Conservation (phyloP, 2,113 vertebrate genomes). For the Phylloscopus whistleri region DNA sequence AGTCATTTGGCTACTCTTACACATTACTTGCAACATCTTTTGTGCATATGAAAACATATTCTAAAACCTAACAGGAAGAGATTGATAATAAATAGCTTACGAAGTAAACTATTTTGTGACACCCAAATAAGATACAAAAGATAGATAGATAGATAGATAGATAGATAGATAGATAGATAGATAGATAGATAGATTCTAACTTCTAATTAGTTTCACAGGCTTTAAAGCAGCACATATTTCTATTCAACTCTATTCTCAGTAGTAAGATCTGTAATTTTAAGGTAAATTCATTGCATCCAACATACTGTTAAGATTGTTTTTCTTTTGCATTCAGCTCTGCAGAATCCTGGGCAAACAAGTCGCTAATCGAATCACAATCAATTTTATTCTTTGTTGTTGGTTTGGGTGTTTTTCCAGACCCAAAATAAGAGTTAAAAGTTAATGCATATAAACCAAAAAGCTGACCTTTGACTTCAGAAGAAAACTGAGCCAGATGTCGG, state of each 20-base stretch:
- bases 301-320: not conserved
- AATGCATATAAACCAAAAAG: not conserved
- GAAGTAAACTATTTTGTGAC: not conserved
- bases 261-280: not conserved
- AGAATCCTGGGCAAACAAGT: not conserved
- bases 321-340: not conserved
- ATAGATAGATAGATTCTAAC: not conserved
- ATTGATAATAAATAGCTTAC: not conserved
- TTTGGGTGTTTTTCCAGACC: not conserved
- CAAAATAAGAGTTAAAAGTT: not conserved
- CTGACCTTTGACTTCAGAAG: slow-evolving; percentile 93
- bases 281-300: not conserved
- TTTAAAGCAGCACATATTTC: not conserved
- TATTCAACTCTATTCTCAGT: not conserved
- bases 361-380: not conserved
- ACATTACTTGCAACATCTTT: not conserved
- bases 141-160: not conserved
- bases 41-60: not conserved
- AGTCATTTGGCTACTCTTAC: not conserved
- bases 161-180: not conserved
- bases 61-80: not conserved
- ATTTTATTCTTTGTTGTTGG: not conserved
- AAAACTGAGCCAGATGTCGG: slow-evolving; percentile 91
- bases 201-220: not conserved
- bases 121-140: not conserved